phyloP scores from a whole-genome alignment of 1,140 invertebrate species.

The Solenopsis invicta region DNA sequence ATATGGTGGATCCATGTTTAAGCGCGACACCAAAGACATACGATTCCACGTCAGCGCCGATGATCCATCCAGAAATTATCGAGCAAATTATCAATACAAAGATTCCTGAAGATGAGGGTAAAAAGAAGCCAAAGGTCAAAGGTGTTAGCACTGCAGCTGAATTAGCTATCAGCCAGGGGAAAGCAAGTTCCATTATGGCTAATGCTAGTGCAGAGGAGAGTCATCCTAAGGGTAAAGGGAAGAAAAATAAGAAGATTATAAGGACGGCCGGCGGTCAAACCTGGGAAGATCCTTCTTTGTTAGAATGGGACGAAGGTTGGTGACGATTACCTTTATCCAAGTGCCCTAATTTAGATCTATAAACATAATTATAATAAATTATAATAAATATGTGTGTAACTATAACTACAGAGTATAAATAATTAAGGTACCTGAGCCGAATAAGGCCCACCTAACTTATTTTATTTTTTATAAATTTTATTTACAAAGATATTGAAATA shows the following conservation, averaged over 20 bases:
- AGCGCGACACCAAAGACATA: slow-evolving; percentile 83
- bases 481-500: no score
- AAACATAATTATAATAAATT: no score
- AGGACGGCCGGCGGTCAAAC: slow-evolving; percentile 96
- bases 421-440: no score
- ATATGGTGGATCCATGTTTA: slow-evolving; percentile 83
- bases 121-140: slow-evolving; percentile 90
- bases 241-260: slow-evolving; percentile 92
- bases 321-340: slow-evolving; percentile 54
- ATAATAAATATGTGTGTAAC: no score
- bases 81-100: slow-evolving; percentile 88
- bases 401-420: no score
- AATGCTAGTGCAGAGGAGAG: slow-evolving; percentile 89
- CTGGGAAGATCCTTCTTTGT: slow-evolving; percentile 97
- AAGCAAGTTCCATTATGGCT: slow-evolving; percentile 86
- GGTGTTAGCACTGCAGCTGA: slow-evolving; percentile 87
- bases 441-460: no score
- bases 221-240: slow-evolving; percentile 89
- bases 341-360: background rate
- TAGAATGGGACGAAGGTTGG: slow-evolving; percentile 96
- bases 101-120: slow-evolving; percentile 89
- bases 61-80: slow-evolving; percentile 85
- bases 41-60: slow-evolving; percentile 79
- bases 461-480: no score
- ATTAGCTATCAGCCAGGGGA: slow-evolving; percentile 86